These are phyloP conservation scores for Brachyhypopomus occidentalis DNA, from an alignment of 2,113 vertebrate species.

Conservation along the genomic window DNA sequence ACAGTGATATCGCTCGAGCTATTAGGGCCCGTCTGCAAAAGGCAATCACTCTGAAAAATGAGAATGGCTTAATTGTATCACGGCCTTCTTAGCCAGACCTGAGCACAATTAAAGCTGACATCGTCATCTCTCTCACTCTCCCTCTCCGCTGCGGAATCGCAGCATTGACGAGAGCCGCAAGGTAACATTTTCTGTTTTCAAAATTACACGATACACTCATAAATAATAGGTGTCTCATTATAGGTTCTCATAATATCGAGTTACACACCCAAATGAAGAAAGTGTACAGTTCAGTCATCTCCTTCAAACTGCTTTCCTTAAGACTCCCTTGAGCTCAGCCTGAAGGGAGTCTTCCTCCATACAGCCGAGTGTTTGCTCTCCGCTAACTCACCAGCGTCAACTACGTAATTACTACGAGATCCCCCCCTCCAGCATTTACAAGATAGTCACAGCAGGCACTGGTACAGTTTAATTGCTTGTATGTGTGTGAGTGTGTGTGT, in stretches of 20 bases:
- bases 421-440: background rate
- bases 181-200: conserved; percentile 52
- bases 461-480: no score
- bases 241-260: conserved; percentile 8
- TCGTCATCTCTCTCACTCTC: conserved; percentile 8
- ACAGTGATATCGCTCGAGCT: conserved; percentile 1
- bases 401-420: no score
- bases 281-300: background rate
- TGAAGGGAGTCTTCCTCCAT: no score
- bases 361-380: no score
- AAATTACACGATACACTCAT: conserved; percentile 33
- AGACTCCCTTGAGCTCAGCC: background rate
- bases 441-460: background rate
- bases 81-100: conserved; percentile 51
- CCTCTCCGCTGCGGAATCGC: conserved; percentile 21
- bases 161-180: conserved; percentile 53
- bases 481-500: no score
- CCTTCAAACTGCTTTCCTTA: conserved; percentile 2
- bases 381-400: no score
- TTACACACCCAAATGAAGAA: conserved; percentile 22
- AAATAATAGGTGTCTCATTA: conserved; percentile 34
- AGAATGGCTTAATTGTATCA: conserved; percentile 45
- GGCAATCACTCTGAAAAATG: conserved; percentile 56
- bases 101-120: conserved; percentile 54
- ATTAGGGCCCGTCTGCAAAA: conserved; percentile 25